Conservation (phyloP, 2,888 invertebrate species). For the Trichopria drosophilae region DNA sequence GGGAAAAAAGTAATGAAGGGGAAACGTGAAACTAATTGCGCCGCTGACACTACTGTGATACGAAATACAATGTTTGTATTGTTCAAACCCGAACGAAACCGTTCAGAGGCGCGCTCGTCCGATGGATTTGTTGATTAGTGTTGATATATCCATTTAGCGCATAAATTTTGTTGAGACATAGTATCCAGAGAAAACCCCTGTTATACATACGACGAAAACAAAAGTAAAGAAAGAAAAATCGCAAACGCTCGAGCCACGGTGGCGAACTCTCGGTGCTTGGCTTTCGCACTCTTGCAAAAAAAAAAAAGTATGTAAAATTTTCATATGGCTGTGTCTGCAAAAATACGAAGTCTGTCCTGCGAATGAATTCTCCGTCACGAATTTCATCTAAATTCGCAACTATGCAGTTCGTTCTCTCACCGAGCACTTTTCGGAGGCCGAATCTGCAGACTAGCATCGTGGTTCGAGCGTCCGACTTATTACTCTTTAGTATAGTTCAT, state of each 20-base stretch:
- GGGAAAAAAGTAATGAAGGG: slow-evolving; percentile 43
- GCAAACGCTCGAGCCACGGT: slow-evolving; percentile 37
- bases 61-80: slow-evolving; percentile 53
- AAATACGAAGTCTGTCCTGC: slow-evolving; percentile 32
- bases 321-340: slow-evolving; percentile 31
- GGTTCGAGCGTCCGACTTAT: no score
- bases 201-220: neutral
- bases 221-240: slow-evolving; percentile 13
- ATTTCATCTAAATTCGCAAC: slow-evolving; percentile 30
- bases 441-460: no score
- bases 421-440: no score
- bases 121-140: slow-evolving; percentile 49
- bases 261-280: slow-evolving; percentile 21
- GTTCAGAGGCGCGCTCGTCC: slow-evolving; percentile 44
- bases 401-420: slow-evolving; percentile 28
- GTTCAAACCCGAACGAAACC: slow-evolving; percentile 49
- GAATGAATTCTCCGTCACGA: slow-evolving; percentile 24
- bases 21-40: slow-evolving; percentile 43
- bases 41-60: slow-evolving; percentile 56
- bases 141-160: slow-evolving; percentile 41
- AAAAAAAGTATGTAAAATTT: slow-evolving; percentile 24
- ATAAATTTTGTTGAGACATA: slow-evolving; percentile 45
- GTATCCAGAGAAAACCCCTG: slow-evolving; percentile 36
- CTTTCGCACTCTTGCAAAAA: slow-evolving; percentile 29
- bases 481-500: slow-evolving; percentile 15